These are phyloP conservation scores for Ophioderma brevispina DNA, from an alignment of 35 echinoderm and acorn worm genomes.

Conservation along the genomic window DNA sequence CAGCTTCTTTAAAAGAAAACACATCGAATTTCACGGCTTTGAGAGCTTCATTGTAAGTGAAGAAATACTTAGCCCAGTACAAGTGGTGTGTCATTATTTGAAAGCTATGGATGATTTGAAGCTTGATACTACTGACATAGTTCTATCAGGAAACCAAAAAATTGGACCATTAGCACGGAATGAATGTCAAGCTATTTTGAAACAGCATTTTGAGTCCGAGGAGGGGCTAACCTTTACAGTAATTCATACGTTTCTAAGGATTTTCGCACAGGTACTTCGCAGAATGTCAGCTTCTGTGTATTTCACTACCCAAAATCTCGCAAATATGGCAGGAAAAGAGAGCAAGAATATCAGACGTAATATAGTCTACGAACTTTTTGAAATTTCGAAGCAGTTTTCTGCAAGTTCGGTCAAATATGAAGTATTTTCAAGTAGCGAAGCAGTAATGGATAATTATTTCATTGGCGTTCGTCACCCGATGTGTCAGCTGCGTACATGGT, in stretches of 20 bases:
- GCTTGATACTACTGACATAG: constrained; percentile 26
- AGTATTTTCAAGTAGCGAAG: background rate
- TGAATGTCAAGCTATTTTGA: constrained; percentile 3
- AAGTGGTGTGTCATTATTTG: constrained; percentile 43
- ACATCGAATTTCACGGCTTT: constrained; percentile 19
- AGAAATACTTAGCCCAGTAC: constrained; percentile 25
- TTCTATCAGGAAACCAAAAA: background rate
- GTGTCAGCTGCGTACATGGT: constrained; percentile 28
- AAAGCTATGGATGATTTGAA: constrained; percentile 17
- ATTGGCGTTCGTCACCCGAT: background rate
- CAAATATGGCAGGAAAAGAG: constrained; percentile 11
- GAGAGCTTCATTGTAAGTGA: constrained; percentile 14
- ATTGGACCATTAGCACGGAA: background rate
- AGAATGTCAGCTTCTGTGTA: constrained; percentile 38
- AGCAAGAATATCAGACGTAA: constrained; percentile 5
- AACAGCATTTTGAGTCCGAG: background rate
- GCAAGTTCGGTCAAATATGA: constrained; percentile 18
- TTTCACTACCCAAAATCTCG: background rate
- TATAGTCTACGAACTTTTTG: background rate
- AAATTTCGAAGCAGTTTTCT: constrained; percentile 16
- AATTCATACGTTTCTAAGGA: constrained; percentile 19
- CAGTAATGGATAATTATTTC: background rate
- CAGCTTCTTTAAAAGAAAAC: background rate
- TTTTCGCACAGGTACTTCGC: constrained; percentile 18
- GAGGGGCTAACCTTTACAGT: constrained; percentile 1